Evolutionary conservation across 2,113 vertebrate genomes (phyloP).

Genomic region (Apistogramma diplotaenia): DNA sequence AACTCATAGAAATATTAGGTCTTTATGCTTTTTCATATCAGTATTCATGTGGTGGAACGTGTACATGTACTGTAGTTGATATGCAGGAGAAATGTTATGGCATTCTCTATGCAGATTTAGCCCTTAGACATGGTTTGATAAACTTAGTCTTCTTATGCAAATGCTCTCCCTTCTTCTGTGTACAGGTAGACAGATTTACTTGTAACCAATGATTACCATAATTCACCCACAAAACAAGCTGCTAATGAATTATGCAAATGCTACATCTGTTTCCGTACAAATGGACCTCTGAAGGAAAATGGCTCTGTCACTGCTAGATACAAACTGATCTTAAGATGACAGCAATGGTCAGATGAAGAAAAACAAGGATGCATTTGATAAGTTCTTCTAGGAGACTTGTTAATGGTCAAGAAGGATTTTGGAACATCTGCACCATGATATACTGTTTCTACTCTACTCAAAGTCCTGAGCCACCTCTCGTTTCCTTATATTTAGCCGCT

Average conservation of each 20-base stretch:
- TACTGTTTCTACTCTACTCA: not conserved
- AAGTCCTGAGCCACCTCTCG: not conserved
- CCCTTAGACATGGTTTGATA: not conserved
- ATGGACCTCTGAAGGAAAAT: constrained; percentile 57
- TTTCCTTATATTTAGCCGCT: too few species aligned
- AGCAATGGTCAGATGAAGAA: not conserved
- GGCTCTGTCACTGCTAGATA: not conserved
- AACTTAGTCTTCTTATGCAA: constrained; percentile 34
- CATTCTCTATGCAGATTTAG: not conserved
- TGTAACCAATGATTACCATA: constrained; percentile 54
- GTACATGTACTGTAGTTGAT: not conserved
- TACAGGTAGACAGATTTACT: constrained; percentile 45
- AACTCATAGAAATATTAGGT: not conserved
- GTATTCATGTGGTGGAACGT: not conserved
- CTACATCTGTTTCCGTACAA: constrained; percentile 58
- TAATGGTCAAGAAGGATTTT: not conserved
- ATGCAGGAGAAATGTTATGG: not conserved
- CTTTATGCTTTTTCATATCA: not conserved
- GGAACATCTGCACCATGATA: not conserved
- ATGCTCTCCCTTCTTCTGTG: not conserved
- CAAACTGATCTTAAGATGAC: constrained; percentile 15
- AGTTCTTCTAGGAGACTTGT: not conserved
- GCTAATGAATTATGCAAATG: constrained; percentile 72
- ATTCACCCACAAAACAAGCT: constrained; percentile 51
- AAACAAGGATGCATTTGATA: not conserved